A percentile compares a stretch with the other conserved stretches of the same genome.
Conservation (phyloP, 1,140 invertebrate genomes). For the Latrodectus geometricus region DNA sequence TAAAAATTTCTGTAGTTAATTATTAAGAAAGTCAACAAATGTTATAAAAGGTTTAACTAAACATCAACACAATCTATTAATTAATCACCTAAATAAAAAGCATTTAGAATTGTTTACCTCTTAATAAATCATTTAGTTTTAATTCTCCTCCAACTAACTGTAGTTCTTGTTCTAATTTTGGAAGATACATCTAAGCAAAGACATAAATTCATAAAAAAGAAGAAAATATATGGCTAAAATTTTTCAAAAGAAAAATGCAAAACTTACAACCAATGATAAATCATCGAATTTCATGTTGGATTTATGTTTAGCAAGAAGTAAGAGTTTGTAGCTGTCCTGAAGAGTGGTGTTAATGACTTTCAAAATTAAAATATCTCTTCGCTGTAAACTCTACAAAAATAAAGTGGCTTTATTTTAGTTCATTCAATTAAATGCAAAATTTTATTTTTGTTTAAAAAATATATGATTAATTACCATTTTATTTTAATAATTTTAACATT, state of each 20-base stretch:
- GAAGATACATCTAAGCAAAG: slow-evolving; percentile 13
- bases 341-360: slow-evolving; percentile 4
- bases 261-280: slow-evolving; percentile 14
- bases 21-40: no score
- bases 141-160: not conserved
- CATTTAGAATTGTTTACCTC: not conserved
- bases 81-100: not conserved
- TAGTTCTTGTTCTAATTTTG: not conserved
- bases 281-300: slow-evolving; percentile 13
- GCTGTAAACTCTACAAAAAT: not conserved
- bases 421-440: no score
- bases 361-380: not conserved
- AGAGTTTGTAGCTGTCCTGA: not conserved
- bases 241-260: not conserved
- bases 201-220: not conserved
- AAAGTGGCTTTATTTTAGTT: not conserved
- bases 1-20: no score
- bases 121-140: not conserved
- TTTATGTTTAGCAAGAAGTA: slow-evolving; percentile 5
- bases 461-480: no score
- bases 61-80: not conserved
- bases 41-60: no score
- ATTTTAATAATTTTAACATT: no score
- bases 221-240: not conserved
- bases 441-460: no score